Percentiles rank a stretch among this genome's conserved stretches.
phyloP scores from a whole-genome alignment of 2,797 vertebrate species.

The Netta rufina region DNA sequence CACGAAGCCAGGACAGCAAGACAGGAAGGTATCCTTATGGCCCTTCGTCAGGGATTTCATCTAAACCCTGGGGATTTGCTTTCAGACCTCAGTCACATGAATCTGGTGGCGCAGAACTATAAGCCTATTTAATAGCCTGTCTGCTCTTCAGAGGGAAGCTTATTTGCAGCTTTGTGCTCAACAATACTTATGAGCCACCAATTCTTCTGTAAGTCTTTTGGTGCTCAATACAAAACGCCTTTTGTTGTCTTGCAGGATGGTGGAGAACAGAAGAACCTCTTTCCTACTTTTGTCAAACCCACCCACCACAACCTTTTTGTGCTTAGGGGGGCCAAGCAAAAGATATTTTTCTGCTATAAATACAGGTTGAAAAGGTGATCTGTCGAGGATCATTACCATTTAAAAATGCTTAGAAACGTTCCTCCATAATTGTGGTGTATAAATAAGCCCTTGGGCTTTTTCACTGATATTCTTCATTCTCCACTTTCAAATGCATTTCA shows the following conservation, averaged over 20 bases:
- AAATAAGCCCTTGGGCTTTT: not conserved
- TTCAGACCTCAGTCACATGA: not conserved
- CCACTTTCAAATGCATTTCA: not conserved
- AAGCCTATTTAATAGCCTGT: conserved; percentile 38
- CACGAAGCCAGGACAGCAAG: not conserved
- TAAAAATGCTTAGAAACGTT: not conserved
- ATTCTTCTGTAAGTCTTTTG: not conserved
- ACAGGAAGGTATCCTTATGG: not conserved
- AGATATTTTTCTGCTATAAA: not conserved
- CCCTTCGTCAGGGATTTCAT: not conserved
- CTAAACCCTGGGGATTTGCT: conserved; percentile 4
- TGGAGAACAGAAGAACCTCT: not conserved
- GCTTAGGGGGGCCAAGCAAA: not conserved
- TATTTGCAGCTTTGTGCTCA: not conserved
- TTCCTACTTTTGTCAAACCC: not conserved
- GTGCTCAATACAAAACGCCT: not conserved
- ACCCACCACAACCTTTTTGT: not conserved
- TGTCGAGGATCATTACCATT: not conserved
- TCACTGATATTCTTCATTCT: not conserved
- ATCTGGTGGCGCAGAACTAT: not conserved
- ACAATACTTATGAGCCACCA: conserved; percentile 6
- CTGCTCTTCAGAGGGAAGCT: conserved; percentile 2
- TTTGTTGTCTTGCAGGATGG: not conserved
- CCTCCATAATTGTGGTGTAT: not conserved
- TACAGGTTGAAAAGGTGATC: not conserved